Evolutionary conservation across 2,888 invertebrate genomes (phyloP).

Genomic region (Chrysina gloriosa): DNA sequence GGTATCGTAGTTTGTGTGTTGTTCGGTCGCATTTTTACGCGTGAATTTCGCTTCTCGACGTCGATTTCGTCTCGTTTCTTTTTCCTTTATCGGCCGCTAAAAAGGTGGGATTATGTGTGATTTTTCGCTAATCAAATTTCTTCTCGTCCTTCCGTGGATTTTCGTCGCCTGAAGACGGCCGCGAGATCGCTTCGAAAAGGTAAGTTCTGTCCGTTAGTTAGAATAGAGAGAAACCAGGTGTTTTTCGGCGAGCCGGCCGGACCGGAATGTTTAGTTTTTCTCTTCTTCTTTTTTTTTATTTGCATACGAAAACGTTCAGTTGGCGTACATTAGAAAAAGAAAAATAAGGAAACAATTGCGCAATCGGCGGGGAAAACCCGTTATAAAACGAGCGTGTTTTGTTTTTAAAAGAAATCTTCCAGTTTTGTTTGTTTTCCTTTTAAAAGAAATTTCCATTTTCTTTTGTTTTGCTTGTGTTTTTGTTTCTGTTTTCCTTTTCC

Average conservation of each 20-base stretch:
- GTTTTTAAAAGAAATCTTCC: no score
- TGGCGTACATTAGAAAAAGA: no score
- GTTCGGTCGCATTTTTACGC: conserved; percentile 14
- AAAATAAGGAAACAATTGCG: no score
- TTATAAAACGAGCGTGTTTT: no score
- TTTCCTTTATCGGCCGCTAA: not conserved
- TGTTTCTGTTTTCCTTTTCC: no score
- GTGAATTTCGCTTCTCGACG: not conserved
- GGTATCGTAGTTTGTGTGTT: conserved; percentile 41
- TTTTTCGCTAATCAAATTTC: not conserved
- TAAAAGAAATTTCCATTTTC: no score
- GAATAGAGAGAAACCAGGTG: conserved; percentile 13
- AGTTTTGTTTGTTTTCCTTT: no score
- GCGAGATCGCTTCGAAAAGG: conserved; percentile 9
- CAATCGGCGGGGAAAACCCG: no score
- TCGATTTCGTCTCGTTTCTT: not conserved
- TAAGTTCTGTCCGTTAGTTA: not conserved
- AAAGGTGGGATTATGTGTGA: conserved; percentile 1
- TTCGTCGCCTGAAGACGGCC: conserved; percentile 6
- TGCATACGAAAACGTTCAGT: not conserved
- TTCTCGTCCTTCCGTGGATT: not conserved
- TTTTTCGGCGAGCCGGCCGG: not conserved
- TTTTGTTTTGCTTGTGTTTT: no score
- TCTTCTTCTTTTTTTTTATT: not conserved
- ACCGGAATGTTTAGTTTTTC: conserved; percentile 10